Percentiles rank a stretch among this genome's conserved stretches.
phyloP scores from a whole-genome alignment of 2,888 invertebrate species.

The Mayetiola destructor region DNA sequence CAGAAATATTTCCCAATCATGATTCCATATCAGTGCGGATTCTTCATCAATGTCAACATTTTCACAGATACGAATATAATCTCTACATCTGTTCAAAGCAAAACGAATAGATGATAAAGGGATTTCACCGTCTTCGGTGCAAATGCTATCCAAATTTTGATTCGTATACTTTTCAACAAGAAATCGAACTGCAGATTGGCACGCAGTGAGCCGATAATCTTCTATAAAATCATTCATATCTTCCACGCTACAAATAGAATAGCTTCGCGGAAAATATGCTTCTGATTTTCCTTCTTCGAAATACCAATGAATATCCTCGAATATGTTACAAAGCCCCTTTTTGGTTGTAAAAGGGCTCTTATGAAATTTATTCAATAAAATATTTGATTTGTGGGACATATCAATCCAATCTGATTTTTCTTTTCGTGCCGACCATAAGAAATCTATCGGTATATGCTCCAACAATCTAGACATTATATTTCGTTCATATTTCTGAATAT shows the following conservation, averaged over 20 bases:
- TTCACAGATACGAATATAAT: constrained; percentile 56
- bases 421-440: constrained; percentile 78
- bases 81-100: constrained; percentile 62
- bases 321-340: constrained; percentile 64
- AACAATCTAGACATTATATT: constrained; percentile 61
- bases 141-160: constrained; percentile 42
- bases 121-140: constrained; percentile 46
- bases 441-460: constrained; percentile 65
- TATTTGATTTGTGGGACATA: constrained; percentile 40
- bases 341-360: constrained; percentile 84
- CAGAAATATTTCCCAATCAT: constrained; percentile 81
- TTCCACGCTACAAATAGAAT: constrained; percentile 66
- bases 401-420: constrained; percentile 45
- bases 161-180: constrained; percentile 44
- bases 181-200: constrained; percentile 70
- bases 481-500: constrained; percentile 50
- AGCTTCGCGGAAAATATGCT: constrained; percentile 75
- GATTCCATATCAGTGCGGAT: constrained; percentile 51
- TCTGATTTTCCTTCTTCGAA: constrained; percentile 66
- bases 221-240: constrained; percentile 72
- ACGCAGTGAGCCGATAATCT: constrained; percentile 80
- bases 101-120: constrained; percentile 66
- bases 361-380: constrained; percentile 66
- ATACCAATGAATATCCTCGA: constrained; percentile 75
- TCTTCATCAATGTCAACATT: constrained; percentile 64